Percentiles rank a stretch among this genome's conserved stretches.
These are phyloP conservation scores for Drosophila borealis DNA, from an alignment of 2,888 invertebrate genomes.

Conservation along the genomic window DNA sequence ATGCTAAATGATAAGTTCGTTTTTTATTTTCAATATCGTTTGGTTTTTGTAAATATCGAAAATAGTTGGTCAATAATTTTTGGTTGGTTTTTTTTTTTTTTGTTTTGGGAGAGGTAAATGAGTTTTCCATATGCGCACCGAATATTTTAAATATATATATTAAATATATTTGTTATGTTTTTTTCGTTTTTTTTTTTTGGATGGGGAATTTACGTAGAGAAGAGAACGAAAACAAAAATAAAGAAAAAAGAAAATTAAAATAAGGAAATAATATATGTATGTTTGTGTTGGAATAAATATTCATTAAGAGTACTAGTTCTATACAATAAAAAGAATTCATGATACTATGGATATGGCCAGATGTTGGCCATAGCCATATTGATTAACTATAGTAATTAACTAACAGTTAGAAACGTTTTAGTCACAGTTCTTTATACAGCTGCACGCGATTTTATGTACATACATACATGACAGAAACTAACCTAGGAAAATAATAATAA, in stretches of 20 bases:
- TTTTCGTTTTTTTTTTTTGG: constrained; percentile 24
- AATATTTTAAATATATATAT: constrained; percentile 49
- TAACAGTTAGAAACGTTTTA: constrained; percentile 62
- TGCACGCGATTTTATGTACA: constrained; percentile 62
- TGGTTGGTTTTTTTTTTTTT: constrained; percentile 10
- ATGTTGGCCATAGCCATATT: background rate
- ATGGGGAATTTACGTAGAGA: constrained; percentile 44
- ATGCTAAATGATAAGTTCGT: constrained; percentile 80
- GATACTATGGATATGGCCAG: background rate
- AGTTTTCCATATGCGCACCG: constrained; percentile 74
- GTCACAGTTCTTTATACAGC: constrained; percentile 68
- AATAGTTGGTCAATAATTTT: constrained; percentile 58
- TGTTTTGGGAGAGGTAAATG: constrained; percentile 46
- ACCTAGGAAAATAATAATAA: background rate
- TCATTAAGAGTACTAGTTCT: constrained; percentile 40
- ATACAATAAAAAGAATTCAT: constrained; percentile 35
- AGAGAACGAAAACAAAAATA: constrained; percentile 52
- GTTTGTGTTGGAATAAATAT: constrained; percentile 13
- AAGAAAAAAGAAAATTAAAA: constrained; percentile 52
- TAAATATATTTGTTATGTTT: constrained; percentile 22
- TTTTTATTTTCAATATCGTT: constrained; percentile 44
- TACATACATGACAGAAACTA: constrained; percentile 17
- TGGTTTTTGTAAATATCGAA: constrained; percentile 42
- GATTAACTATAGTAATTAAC: constrained; percentile 26
- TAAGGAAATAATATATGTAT: constrained; percentile 37